These are phyloP conservation scores for Aleiodes sp. DNA, from an alignment of 1,140 invertebrate species.

Conservation along the genomic window DNA sequence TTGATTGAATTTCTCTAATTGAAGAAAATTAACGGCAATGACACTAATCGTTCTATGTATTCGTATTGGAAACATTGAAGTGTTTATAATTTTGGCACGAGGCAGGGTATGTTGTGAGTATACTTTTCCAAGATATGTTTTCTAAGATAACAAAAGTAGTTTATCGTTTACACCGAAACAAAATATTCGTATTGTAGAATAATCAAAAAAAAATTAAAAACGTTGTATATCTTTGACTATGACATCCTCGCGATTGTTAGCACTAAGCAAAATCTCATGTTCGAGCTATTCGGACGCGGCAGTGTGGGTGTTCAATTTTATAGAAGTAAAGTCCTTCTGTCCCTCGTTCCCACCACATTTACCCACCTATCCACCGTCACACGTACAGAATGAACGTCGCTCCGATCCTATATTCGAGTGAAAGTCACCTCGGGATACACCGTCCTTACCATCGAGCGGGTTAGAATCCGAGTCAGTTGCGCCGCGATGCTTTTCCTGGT, in stretches of 20 bases:
- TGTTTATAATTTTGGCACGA: no score
- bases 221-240: not conserved
- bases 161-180: no score
- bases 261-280: not conserved
- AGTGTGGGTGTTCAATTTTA: constrained; percentile 10
- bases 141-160: no score
- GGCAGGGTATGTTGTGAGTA: no score
- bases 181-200: no score
- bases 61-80: no score
- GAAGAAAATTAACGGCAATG: no score
- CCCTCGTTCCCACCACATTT: constrained; percentile 20
- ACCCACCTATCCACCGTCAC: not conserved
- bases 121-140: no score
- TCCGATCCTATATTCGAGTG: constrained; percentile 25
- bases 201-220: not conserved
- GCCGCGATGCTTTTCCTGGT: constrained; percentile 33
- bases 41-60: no score
- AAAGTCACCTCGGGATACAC: constrained; percentile 26
- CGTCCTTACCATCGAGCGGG: not conserved
- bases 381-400: constrained; percentile 15
- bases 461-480: constrained; percentile 28
- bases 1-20: no score
- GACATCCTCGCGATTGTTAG: not conserved
- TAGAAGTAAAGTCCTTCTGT: not conserved
- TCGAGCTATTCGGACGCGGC: not conserved